Evolutionary conservation across 1,140 invertebrate species (phyloP), one percentile per base, ranked within the genome.

Genomic region (Drosophila sp.): DNA sequence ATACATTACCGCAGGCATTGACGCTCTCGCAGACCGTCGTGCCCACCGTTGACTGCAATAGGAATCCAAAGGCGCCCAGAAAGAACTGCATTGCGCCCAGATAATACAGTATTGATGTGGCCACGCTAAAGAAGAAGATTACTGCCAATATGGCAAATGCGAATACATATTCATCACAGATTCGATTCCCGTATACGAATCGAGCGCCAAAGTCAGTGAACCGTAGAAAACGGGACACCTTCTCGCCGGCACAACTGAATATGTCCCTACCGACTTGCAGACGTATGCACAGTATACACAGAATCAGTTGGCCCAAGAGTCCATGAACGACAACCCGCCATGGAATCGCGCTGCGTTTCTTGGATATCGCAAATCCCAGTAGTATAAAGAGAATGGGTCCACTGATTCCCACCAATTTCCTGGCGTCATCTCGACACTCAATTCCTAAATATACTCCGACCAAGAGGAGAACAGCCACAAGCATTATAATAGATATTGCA

Each of bases 11-110:
- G 7, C 96, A 95, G 11, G 96, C 95, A 79, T 95, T 97, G 21
- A 98, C 94, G 46, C 97, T 98, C 92, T 99, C 98, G 46, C 96
- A 97, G 11, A 97, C 95, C 0, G 97, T 97, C 1, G 97, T 98
- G 11, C 94, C 95, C 76, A 98, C 94, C 2, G 95, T 92, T 0
- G 92, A 90, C 76, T 96, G 95, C 14, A 98, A 90, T 8, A 95
- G 65, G 92, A 94, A 95, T 3, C 97, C 97, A 11, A 98, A 79
- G 89, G 95, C 96, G 4, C 94, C 80, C 16, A 98, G 94, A 9
- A 98, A 82, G 92, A 94, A 95, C 92, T 98, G 97, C 94, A 99
- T 96, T 0, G 94, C 93, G 2, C 97, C 97, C 84, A 95, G 94
- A 91, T 97, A 97, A 91, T 97, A 98, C 13, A 98, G 91, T 6